Conservation (phyloP, 2,888 invertebrate species). For the Drosophila mimetica region DNA sequence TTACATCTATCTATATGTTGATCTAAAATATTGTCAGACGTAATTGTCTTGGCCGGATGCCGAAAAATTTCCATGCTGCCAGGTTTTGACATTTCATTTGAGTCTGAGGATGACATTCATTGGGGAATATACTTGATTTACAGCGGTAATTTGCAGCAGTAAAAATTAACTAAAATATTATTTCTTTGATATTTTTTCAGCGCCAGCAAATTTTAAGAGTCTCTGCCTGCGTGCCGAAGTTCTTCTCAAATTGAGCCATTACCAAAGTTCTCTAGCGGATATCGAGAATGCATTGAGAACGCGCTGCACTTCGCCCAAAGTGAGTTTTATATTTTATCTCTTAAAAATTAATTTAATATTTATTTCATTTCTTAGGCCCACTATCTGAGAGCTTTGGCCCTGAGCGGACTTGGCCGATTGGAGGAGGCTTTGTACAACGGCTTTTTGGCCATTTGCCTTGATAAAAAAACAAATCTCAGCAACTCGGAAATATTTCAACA, state of each 20-base stretch:
- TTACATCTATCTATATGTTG: not conserved
- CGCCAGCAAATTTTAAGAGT: slow-evolving; percentile 87
- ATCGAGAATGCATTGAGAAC: slow-evolving; percentile 87
- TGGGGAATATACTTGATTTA: slow-evolving; percentile 41
- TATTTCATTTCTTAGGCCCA: slow-evolving; percentile 84
- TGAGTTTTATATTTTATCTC: slow-evolving; percentile 69
- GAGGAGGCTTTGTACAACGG: slow-evolving; percentile 86
- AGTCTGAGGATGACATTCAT: slow-evolving; percentile 58
- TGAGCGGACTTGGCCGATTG: slow-evolving; percentile 85
- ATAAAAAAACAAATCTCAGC: slow-evolving; percentile 82
- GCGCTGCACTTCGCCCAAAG: slow-evolving; percentile 89
- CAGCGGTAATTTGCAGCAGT: not conserved
- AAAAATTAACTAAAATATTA: not conserved
- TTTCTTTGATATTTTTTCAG: slow-evolving; percentile 85
- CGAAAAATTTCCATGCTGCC: slow-evolving; percentile 26
- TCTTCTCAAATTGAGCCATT: slow-evolving; percentile 86
- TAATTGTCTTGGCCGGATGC: slow-evolving; percentile 17
- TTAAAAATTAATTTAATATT: not conserved
- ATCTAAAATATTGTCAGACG: slow-evolving; percentile 37
- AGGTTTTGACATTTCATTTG: slow-evolving; percentile 64
- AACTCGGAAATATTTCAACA: slow-evolving; percentile 83
- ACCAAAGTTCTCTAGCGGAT: slow-evolving; percentile 88
- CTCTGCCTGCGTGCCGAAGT: slow-evolving; percentile 88
- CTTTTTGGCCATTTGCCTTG: slow-evolving; percentile 86
- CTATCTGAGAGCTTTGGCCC: slow-evolving; percentile 85